Evolutionary conservation across 2,888 invertebrate species (phyloP).

Genomic region (Corbicula japonica): DNA sequence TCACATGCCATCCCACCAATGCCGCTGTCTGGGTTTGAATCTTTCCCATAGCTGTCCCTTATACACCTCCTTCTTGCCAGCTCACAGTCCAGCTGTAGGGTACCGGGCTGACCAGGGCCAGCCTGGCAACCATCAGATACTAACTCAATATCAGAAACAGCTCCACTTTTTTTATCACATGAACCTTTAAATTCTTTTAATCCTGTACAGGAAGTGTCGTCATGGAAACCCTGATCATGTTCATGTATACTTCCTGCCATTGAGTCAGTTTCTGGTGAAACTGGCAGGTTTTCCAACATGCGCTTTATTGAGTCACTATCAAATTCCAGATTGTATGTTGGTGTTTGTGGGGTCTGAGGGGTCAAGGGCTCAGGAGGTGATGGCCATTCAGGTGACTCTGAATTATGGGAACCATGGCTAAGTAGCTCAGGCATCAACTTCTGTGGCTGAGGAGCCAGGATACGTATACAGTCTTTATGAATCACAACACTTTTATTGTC

Average conservation of each 20-base stretch:
- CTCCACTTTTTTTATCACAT: not conserved
- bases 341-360: slow-evolving; percentile 79
- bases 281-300: slow-evolving; percentile 97
- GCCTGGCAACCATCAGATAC: not conserved
- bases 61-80: slow-evolving; percentile 77
- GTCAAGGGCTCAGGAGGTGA: slow-evolving; percentile 83
- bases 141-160: not conserved
- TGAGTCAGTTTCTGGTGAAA: slow-evolving; percentile 71
- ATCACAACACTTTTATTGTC: slow-evolving; percentile 43
- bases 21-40: slow-evolving; percentile 84
- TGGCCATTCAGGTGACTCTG: slow-evolving; percentile 83
- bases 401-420: slow-evolving; percentile 85
- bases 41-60: slow-evolving; percentile 72
- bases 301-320: slow-evolving; percentile 96
- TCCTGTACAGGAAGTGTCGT: slow-evolving; percentile 65
- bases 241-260: slow-evolving; percentile 67
- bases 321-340: slow-evolving; percentile 87
- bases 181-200: slow-evolving; percentile 11
- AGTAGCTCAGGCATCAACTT: slow-evolving; percentile 60
- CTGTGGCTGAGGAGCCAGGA: slow-evolving; percentile 70
- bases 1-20: slow-evolving; percentile 81
- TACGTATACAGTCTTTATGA: slow-evolving; percentile 64
- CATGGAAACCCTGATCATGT: slow-evolving; percentile 80
- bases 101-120: not conserved
- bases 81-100: slow-evolving; percentile 74